These are phyloP conservation scores for Dasypolia templi DNA, from an alignment of 2,888 invertebrate genomes.

Conservation along the genomic window DNA sequence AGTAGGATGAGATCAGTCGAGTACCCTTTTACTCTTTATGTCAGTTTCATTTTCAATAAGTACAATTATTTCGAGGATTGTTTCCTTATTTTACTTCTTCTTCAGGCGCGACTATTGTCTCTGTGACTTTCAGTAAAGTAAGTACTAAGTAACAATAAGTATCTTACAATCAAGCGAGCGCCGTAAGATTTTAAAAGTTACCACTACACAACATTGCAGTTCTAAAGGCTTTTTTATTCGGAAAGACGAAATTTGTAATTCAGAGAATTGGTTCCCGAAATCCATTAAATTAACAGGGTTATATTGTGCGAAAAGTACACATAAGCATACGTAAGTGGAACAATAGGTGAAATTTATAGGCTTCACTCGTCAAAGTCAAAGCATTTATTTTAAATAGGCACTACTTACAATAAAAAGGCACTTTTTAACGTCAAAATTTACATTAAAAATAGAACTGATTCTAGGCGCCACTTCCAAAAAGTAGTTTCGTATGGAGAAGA, in stretches of 20 bases:
- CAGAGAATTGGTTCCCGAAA: conserved; percentile 42
- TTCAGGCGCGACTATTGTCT: not conserved
- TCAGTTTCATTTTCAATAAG: conserved; percentile 16
- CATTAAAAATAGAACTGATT: too few relatives aligned
- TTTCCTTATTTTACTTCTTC: not conserved
- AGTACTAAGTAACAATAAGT: not conserved
- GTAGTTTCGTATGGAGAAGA: too few relatives aligned
- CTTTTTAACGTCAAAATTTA: too few relatives aligned
- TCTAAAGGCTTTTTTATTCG: conserved; percentile 28
- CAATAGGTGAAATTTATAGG: not conserved
- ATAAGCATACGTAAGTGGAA: not conserved
- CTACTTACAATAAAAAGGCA: too few relatives aligned
- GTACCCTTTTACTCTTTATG: conserved; percentile 12
- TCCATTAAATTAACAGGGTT: conserved; percentile 60
- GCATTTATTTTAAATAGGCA: too few relatives aligned
- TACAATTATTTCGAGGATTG: conserved; percentile 26
- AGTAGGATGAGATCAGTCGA: conserved; percentile 55
- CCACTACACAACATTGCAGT: conserved; percentile 18
- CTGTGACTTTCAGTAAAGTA: not conserved
- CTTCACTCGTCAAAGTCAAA: too few relatives aligned
- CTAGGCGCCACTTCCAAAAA: too few relatives aligned
- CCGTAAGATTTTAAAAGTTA: conserved; percentile 13
- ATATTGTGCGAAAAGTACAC: conserved; percentile 33
- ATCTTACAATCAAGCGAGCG: not conserved
- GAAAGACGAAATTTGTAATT: conserved; percentile 34